Conservation (phyloP, 2,797 vertebrate genomes). For the Takifugu rubripes region DNA sequence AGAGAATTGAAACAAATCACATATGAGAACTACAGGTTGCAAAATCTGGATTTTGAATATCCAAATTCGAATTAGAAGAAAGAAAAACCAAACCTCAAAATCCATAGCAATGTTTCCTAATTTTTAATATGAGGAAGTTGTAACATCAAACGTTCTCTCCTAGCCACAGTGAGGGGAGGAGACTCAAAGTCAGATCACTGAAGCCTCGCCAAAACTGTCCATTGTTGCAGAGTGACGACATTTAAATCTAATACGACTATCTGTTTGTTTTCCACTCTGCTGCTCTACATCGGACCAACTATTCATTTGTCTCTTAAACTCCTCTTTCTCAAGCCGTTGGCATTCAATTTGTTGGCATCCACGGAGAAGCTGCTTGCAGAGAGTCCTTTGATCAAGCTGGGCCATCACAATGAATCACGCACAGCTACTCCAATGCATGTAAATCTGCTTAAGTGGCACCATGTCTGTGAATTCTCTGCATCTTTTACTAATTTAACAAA, state of each 20-base stretch:
- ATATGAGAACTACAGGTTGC: conserved; percentile 4
- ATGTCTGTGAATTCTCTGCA: conserved; percentile 14
- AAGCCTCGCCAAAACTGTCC: conserved; percentile 42
- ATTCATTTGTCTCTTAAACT: conserved; percentile 44
- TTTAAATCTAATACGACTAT: conserved; percentile 60
- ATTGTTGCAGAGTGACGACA: conserved; percentile 50
- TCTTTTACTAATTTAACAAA: conserved; percentile 27
- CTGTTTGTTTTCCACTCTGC: conserved; percentile 60
- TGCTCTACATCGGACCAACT: conserved; percentile 45
- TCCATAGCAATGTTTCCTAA: conserved; percentile 27
- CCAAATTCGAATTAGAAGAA: conserved; percentile 1
- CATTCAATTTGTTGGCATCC: conserved; percentile 39
- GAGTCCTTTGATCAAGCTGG: conserved; percentile 26
- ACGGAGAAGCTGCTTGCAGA: conserved; percentile 14
- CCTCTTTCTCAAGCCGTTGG: conserved; percentile 51
- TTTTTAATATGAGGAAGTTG: conserved; percentile 30
- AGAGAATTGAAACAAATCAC: conserved; percentile 33
- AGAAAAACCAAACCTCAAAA: conserved; percentile 19
- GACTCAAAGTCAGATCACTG: conserved; percentile 26
- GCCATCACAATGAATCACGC: conserved; percentile 32
- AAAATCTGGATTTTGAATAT: conserved; percentile 38
- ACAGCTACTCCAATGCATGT: conserved; percentile 22
- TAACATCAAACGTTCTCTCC: conserved; percentile 34
- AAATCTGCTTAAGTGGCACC: conserved; percentile 25
- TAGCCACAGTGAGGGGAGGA: conserved; percentile 24